Evolutionary conservation across 2,113 vertebrate genomes (phyloP).

Genomic region (Atlantisia rogersi): DNA sequence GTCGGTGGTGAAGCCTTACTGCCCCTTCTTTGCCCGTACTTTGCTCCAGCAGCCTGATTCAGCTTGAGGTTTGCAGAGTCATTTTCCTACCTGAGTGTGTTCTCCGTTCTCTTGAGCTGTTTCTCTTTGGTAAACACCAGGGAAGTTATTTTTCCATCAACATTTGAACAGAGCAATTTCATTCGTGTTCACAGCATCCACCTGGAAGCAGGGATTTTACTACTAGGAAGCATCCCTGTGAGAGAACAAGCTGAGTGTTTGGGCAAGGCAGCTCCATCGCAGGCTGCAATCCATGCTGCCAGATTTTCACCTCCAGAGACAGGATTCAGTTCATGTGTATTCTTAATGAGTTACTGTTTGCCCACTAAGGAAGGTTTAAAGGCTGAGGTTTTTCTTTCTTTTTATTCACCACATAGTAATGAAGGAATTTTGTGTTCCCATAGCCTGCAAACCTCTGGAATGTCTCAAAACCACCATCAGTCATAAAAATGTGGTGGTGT

Average conservation of each 20-base stretch:
- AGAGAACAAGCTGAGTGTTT: neutral
- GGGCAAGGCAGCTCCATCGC: neutral
- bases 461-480: neutral
- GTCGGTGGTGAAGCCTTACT: rapidly evolving
- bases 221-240: neutral
- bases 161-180: neutral
- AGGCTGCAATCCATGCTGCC: neutral
- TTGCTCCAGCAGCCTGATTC: neutral
- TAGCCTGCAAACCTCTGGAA: neutral
- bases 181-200: neutral
- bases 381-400: neutral
- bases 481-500: neutral
- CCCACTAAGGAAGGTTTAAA: neutral
- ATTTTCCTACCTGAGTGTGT: neutral
- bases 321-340: neutral
- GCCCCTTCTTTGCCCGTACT: neutral
- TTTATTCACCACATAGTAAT: neutral
- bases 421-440: neutral
- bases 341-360: neutral
- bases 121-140: neutral
- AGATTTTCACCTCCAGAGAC: neutral
- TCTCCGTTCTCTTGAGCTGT: neutral
- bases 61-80: neutral
- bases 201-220: neutral
- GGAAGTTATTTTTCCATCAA: neutral